Evolutionary conservation across 2,888 invertebrate genomes (phyloP).

Genomic region (Epicampocera succincta): DNA sequence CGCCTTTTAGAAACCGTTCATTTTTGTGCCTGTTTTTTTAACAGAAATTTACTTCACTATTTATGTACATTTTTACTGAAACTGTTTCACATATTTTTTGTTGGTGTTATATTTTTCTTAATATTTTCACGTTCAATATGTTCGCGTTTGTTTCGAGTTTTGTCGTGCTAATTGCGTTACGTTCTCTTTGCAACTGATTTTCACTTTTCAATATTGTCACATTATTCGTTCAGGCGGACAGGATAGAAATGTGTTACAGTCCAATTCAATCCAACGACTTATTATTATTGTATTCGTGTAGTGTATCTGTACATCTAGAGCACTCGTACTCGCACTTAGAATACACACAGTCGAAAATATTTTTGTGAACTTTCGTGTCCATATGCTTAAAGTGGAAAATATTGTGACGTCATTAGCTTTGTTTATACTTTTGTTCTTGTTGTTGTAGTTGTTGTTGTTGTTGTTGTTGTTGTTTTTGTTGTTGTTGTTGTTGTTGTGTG

Average conservation of each 20-base stretch:
- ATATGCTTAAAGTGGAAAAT: slow-evolving; percentile 58
- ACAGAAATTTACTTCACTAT: slow-evolving; percentile 16
- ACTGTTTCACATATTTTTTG: neutral
- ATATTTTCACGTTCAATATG: slow-evolving; percentile 13
- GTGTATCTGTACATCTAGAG: slow-evolving; percentile 34
- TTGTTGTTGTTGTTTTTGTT: slow-evolving; percentile 12
- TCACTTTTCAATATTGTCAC: slow-evolving; percentile 52
- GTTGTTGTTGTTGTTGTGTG: slow-evolving; percentile 6
- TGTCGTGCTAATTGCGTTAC: slow-evolving; percentile 63
- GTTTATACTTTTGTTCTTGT: slow-evolving; percentile 2
- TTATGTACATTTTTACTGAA: too few species aligned
- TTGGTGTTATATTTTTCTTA: slow-evolving; percentile 21
- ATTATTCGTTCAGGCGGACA: slow-evolving; percentile 24
- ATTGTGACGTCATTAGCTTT: slow-evolving; percentile 71
- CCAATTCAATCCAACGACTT: slow-evolving; percentile 48
- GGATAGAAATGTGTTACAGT: slow-evolving; percentile 66
- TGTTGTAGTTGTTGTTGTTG: slow-evolving; percentile 10
- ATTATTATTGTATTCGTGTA: slow-evolving; percentile 16
- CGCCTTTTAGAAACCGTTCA: too few species aligned
- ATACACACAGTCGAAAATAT: neutral
- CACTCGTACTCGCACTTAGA: slow-evolving; percentile 18
- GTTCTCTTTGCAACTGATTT: slow-evolving; percentile 70
- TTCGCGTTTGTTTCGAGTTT: slow-evolving; percentile 17
- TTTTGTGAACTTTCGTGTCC: neutral
- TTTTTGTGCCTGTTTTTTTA: too few species aligned